Evolutionary conservation across 2,888 invertebrate genomes (phyloP).

Genomic region (Philaethria dido): DNA sequence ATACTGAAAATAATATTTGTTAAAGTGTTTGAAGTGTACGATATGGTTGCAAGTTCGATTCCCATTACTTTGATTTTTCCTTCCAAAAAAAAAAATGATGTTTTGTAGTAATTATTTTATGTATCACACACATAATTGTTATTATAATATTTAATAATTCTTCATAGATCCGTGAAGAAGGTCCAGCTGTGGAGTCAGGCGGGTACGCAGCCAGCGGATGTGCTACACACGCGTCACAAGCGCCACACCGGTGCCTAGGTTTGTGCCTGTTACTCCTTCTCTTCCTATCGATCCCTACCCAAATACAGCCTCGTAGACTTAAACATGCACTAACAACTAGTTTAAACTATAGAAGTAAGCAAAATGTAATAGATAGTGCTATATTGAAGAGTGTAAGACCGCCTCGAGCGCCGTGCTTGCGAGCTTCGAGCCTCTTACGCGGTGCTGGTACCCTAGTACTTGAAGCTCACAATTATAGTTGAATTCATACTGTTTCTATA

Average conservation of each 20-base stretch:
- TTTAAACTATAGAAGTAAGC: conserved; percentile 53
- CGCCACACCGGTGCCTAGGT: conserved; percentile 78
- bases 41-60: no score
- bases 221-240: conserved; percentile 62
- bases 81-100: no score
- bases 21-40: no score
- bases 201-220: conserved; percentile 62
- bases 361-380: conserved; percentile 49
- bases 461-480: conserved; percentile 77
- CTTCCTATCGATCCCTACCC: conserved; percentile 62
- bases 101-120: no score
- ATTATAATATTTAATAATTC: not conserved
- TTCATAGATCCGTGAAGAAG: conserved; percentile 74
- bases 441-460: conserved; percentile 56
- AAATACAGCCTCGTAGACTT: conserved; percentile 54
- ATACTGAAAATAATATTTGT: no score
- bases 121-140: not conserved
- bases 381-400: conserved; percentile 53
- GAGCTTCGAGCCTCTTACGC: conserved; percentile 39
- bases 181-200: conserved; percentile 50
- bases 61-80: no score
- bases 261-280: conserved; percentile 77
- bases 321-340: conserved; percentile 36
- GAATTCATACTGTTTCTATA: conserved; percentile 54
- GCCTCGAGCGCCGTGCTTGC: conserved; percentile 68